These are phyloP conservation scores for Sphyrna mokarran DNA, from an alignment of 2,113 vertebrate species.

Conservation along the genomic window DNA sequence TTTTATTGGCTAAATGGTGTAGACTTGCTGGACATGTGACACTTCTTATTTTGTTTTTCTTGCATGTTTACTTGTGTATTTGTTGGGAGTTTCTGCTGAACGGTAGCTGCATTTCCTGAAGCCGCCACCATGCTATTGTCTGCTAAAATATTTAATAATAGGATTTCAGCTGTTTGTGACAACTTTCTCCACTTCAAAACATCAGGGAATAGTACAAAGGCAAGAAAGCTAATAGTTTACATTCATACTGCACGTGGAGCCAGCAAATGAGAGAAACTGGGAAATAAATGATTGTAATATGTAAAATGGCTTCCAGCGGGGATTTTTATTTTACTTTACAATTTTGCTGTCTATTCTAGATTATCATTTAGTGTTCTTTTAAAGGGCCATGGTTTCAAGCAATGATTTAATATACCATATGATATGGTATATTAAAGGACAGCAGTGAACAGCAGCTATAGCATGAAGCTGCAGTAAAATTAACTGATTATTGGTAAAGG, in stretches of 20 bases:
- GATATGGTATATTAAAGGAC: too few species aligned
- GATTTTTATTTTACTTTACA: not conserved
- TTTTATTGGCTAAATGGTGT: constrained; percentile 7
- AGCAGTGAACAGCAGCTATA: not conserved
- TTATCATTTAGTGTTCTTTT: not conserved
- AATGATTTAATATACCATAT: not conserved
- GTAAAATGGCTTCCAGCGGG: not conserved
- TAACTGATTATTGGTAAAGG: not conserved
- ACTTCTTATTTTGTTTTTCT: constrained; percentile 21
- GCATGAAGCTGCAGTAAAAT: not conserved
- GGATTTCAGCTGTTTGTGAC: constrained; percentile 28
- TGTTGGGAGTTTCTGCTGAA: constrained; percentile 24
- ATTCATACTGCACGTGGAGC: not conserved
- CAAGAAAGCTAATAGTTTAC: not conserved
- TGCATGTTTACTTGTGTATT: constrained; percentile 24
- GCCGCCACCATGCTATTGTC: not conserved
- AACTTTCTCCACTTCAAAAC: not conserved
- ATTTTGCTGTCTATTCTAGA: not conserved
- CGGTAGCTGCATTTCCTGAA: not conserved
- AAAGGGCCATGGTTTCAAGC: not conserved
- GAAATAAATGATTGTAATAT: not conserved
- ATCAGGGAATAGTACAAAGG: not conserved
- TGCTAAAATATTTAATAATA: not conserved
- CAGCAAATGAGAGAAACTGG: not conserved
- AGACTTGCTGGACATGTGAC: constrained; percentile 17